Conservation (phyloP, 2,113 vertebrate genomes). For the Aramus guarauna region DNA sequence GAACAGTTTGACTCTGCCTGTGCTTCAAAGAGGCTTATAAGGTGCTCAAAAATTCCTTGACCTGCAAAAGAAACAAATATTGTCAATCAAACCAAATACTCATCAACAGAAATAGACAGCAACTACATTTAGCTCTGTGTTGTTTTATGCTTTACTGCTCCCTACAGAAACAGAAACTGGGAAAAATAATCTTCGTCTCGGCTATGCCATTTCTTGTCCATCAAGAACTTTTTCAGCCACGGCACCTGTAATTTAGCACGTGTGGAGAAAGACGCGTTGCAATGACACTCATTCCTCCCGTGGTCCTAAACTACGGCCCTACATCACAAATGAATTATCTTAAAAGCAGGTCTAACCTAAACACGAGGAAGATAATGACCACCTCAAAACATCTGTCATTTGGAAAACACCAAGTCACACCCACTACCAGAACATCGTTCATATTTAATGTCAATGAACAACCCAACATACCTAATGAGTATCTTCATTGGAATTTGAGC, state of each 20-base stretch:
- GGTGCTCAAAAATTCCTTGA: conserved; percentile 79
- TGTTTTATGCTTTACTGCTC: not conserved
- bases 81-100: not conserved
- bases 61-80: conserved; percentile 63
- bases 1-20: not conserved
- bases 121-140: not conserved
- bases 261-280: not conserved
- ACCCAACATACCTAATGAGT: not conserved
- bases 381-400: not conserved
- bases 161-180: not conserved
- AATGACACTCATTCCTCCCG: not conserved
- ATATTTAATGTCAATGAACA: fast-evolving
- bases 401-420: not conserved
- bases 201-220: not conserved
- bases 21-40: conserved; percentile 64
- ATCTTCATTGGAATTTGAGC: not conserved
- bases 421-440: not conserved
- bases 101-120: not conserved
- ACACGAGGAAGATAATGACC: not conserved
- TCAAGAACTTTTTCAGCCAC: not conserved
- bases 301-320: not conserved
- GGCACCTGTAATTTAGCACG: not conserved
- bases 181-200: not conserved
- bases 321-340: not conserved
- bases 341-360: not conserved